These are phyloP conservation scores for Vanessa atalanta DNA, from an alignment of 1,140 invertebrate genomes.

Conservation along the genomic window DNA sequence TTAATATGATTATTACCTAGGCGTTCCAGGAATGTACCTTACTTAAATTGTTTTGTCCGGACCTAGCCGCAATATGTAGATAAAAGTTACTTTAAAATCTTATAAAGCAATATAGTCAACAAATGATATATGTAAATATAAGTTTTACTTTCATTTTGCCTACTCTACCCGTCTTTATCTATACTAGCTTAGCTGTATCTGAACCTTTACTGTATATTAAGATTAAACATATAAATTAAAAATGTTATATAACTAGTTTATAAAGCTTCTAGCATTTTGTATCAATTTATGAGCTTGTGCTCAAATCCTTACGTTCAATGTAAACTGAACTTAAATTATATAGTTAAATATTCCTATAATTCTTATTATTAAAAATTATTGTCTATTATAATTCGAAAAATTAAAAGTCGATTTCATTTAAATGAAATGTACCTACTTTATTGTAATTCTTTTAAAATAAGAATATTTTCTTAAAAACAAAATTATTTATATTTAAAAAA, in stretches of 20 bases:
- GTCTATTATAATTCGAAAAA: background rate
- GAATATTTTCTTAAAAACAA: background rate
- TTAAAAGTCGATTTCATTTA: background rate
- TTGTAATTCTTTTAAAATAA: background rate
- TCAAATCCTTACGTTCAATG: constrained; percentile 13
- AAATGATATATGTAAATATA: constrained; percentile 13
- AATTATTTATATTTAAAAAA: background rate
- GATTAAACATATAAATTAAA: constrained; percentile 9
- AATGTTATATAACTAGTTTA: constrained; percentile 17
- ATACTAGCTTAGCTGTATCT: constrained; percentile 5
- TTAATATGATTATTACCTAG: constrained; percentile 10
- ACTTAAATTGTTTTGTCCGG: constrained; percentile 18
- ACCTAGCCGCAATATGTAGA: constrained; percentile 25
- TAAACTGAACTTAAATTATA: constrained; percentile 4
- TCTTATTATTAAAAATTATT: background rate
- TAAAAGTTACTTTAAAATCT: constrained; percentile 19
- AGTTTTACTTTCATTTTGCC: constrained; percentile 22
- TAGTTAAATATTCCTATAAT: constrained; percentile 1
- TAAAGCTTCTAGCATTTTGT: constrained; percentile 30
- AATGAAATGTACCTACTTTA: background rate
- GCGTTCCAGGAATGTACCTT: background rate
- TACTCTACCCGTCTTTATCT: constrained; percentile 12
- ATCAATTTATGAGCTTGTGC: constrained; percentile 32
- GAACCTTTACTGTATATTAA: constrained; percentile 1
- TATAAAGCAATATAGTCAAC: constrained; percentile 29